These are phyloP conservation scores for Acronicta aceris DNA, from an alignment of 2,888 invertebrate species.

Conservation along the genomic window DNA sequence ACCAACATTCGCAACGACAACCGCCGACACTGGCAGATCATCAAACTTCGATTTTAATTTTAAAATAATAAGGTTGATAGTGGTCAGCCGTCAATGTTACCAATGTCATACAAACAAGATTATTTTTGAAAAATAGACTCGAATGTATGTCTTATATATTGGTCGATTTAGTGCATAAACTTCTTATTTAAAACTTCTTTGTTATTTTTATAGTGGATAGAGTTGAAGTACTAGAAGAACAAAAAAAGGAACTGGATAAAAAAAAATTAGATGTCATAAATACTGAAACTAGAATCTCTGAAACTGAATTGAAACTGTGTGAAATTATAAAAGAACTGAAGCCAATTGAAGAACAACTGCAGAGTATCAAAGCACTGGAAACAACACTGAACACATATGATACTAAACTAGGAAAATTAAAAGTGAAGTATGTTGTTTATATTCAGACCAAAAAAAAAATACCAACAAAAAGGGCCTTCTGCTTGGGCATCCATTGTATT, in stretches of 20 bases:
- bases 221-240: conserved; percentile 86
- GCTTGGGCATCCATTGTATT: neutral
- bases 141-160: too few relatives aligned
- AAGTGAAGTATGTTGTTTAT: conserved; percentile 83
- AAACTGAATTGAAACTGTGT: conserved; percentile 89
- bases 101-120: too few relatives aligned
- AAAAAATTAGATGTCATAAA: conserved; percentile 89
- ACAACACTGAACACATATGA: conserved; percentile 87
- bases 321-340: conserved; percentile 88
- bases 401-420: conserved; percentile 87
- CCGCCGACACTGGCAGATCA: too few relatives aligned
- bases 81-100: too few relatives aligned
- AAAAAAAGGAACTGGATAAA: conserved; percentile 90
- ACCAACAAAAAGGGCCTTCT: neutral
- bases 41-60: too few relatives aligned
- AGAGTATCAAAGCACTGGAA: conserved; percentile 86
- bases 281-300: conserved; percentile 90
- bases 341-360: conserved; percentile 87
- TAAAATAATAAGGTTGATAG: too few relatives aligned
- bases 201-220: conserved; percentile 77
- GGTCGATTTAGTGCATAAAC: too few relatives aligned
- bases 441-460: neutral
- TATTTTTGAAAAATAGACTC: too few relatives aligned
- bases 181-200: neutral
- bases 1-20: too few relatives aligned